Percentiles rank a stretch among this genome's conserved stretches.
Conservation (phyloP, 2,797 vertebrate genomes). For the Micrastur ruficollis region DNA sequence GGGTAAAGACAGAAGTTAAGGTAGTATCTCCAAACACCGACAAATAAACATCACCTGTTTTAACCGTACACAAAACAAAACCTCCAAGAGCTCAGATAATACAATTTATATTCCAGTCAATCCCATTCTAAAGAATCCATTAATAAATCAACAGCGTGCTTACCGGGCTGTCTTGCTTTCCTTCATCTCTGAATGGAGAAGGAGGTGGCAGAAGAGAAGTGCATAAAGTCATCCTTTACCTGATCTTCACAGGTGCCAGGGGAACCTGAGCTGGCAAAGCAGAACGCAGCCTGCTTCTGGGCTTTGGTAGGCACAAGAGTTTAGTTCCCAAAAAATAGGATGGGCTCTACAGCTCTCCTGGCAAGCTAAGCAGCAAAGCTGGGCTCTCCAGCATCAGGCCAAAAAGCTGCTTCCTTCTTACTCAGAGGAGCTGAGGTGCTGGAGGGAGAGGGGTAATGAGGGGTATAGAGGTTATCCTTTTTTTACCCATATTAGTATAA, state of each 20-base stretch:
- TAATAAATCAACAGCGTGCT: background rate
- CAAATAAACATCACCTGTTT: background rate
- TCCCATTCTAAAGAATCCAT: background rate
- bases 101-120: background rate
- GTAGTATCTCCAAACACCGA: background rate
- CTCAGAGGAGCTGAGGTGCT: background rate
- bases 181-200: background rate
- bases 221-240: background rate
- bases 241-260: background rate
- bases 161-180: background rate
- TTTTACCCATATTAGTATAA: background rate
- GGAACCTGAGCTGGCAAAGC: background rate
- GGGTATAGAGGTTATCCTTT: background rate
- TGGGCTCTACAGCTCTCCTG: background rate
- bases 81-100: background rate
- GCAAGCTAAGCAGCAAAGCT: background rate
- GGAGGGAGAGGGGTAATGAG: accelerated
- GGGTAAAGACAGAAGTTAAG: conserved; percentile 45
- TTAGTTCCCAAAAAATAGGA: background rate
- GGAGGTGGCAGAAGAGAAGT: background rate
- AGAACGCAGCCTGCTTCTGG: background rate
- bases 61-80: background rate
- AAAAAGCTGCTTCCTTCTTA: background rate
- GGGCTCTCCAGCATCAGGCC: background rate
- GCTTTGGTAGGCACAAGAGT: background rate